These are phyloP conservation scores for Tragulus kanchil DNA, from an alignment of 2,113 vertebrate species.

Conservation along the genomic window DNA sequence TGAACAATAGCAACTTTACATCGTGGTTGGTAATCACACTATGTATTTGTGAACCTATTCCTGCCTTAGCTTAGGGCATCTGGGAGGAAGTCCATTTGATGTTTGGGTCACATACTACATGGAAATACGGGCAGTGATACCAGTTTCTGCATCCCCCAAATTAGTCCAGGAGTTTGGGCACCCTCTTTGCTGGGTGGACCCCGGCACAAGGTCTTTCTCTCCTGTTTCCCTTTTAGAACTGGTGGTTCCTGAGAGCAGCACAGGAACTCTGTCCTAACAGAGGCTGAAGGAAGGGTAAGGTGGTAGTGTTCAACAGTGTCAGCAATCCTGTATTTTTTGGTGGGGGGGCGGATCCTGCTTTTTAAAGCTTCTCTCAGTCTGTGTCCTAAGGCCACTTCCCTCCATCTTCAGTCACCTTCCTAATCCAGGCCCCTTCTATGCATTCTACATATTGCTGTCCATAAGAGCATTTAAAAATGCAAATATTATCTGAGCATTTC, in stretches of 20 bases:
- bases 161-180: neutral
- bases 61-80: neutral
- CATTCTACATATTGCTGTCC: neutral
- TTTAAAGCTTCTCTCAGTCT: neutral
- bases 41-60: neutral
- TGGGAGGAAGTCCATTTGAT: neutral
- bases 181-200: neutral
- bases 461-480: neutral
- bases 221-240: neutral
- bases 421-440: neutral
- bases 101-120: neutral
- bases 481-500: neutral
- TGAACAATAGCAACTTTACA: neutral
- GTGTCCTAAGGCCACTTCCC: no score
- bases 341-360: neutral
- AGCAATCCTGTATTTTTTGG: no score
- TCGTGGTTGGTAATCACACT: neutral
- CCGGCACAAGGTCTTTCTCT: fast-evolving
- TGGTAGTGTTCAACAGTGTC: neutral
- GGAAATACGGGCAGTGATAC: neutral
- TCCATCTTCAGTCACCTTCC: neutral
- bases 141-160: neutral
- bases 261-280: neutral
- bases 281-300: neutral
- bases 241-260: neutral